These are phyloP conservation scores for Conger conger DNA, from an alignment of 2,113 vertebrate species.

Conservation along the genomic window DNA sequence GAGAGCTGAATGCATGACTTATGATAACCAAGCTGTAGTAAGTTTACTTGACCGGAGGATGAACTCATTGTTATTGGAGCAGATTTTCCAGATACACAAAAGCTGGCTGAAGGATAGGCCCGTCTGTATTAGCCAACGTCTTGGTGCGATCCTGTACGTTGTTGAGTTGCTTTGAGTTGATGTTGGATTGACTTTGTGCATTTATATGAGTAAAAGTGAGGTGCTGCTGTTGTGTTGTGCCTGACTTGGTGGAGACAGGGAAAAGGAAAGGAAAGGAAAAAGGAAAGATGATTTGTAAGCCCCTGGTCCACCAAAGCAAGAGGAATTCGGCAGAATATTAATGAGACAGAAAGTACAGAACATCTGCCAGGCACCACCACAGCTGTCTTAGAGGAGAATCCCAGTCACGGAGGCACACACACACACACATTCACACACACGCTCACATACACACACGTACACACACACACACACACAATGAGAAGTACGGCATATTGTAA, in stretches of 20 bases:
- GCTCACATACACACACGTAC: not conserved
- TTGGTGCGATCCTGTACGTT: not conserved
- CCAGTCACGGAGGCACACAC: slow-evolving; percentile 8
- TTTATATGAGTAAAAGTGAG: not conserved
- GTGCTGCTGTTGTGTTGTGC: not conserved
- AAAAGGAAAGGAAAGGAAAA: not conserved
- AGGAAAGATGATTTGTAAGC: not conserved
- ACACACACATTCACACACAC: not conserved
- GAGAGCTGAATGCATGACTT: too few species aligned
- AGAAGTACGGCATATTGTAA: not conserved
- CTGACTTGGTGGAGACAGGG: not conserved
- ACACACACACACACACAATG: slow-evolving; percentile 31
- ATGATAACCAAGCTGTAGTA: too few species aligned
- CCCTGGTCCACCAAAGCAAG: not conserved
- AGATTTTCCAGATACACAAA: too few species aligned
- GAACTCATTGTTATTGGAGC: too few species aligned
- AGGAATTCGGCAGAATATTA: not conserved
- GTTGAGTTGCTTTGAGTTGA: not conserved
- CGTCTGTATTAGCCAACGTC: too few species aligned
- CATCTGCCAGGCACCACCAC: not conserved
- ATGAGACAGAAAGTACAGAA: not conserved
- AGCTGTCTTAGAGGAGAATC: not conserved
- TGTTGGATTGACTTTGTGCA: not conserved
- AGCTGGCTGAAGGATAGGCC: too few species aligned
- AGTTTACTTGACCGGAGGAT: too few species aligned